Base-by-base conservation (phyloP, 2,797 vertebrate genomes). In the Microchirus variegatus region DNA sequence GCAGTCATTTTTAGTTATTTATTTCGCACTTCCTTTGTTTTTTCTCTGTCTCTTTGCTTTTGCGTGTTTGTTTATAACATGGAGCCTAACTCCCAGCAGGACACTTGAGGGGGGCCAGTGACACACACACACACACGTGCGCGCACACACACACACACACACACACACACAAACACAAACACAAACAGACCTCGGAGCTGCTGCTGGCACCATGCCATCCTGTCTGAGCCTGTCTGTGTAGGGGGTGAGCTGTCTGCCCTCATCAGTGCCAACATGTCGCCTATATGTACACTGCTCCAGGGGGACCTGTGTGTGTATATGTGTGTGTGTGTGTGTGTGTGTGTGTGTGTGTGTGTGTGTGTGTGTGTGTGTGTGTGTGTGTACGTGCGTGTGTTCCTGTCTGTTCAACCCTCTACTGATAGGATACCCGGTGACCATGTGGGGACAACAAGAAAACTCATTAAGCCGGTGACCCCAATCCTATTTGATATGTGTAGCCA, bases 181-280 rank as follows among this genome's bases (percentile, higher is more conserved):
- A 59, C 47, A 62, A 41, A 48, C 40, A 43, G 16, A 62, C 72
- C 68, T 53, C 52, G 45, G 70, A 66, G 82, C 74, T 66, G 73
- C 83, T 84, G 73, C 71, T 90, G 89, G 88, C 88, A 87, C 81
- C 70, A 73, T 14, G 82, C 89, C 90, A 89, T 87, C 64, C 84
- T 89, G 90, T 90, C 89, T 88, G 83, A 83, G 84, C 59, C 78
- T 86, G 85, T 90, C 80, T 85, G 77, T 87, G 82, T 75, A 74
- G 77, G 85, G 81, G 85, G 82, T 53, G 68, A 85, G 87, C 86
- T 88, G 84, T 81, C 89, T 89, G 88, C 87, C 90, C 87, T 86
- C 83, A 91, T 92, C 89, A 91, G 83, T 85, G 82, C 78, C 87
- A 90, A 90, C 86, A 91, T 87, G 87, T 89, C 79, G 73, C 88